A percentile compares a stretch with the other conserved stretches of the same genome.
Conservation (phyloP, 2,888 invertebrate species). For the Petrolisthes cinctipes region DNA sequence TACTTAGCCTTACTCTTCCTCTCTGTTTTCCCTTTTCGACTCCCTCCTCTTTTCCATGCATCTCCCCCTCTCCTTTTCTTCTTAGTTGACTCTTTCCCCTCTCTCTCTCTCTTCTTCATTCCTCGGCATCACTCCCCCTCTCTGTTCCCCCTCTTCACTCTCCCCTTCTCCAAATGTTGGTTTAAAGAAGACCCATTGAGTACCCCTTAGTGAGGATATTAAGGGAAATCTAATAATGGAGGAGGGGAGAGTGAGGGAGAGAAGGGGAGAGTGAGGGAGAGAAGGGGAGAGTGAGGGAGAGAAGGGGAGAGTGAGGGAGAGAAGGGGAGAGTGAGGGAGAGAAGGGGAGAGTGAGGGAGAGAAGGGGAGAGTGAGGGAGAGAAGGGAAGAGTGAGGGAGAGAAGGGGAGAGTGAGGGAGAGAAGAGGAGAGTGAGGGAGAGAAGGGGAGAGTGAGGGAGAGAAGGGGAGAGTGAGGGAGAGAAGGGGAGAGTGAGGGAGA, state of each 20-base stretch:
- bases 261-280: constrained; percentile 31
- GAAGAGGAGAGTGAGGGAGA: too few relatives aligned
- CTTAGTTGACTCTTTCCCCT: not conserved
- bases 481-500: constrained; percentile 26
- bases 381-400: not conserved
- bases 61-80: too few relatives aligned
- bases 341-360: not conserved
- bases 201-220: constrained; percentile 47
- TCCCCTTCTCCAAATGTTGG: constrained; percentile 34
- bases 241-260: constrained; percentile 27
- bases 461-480: constrained; percentile 2
- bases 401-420: not conserved
- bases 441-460: too few relatives aligned
- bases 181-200: constrained; percentile 51
- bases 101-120: not conserved
- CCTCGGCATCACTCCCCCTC: not conserved
- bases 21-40: too few relatives aligned
- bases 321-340: not conserved
- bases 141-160: not conserved
- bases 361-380: not conserved
- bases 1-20: too few relatives aligned
- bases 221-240: constrained; percentile 48
- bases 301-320: constrained; percentile 17
- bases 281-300: constrained; percentile 33
- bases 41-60: too few relatives aligned